Percentiles rank a stretch among this genome's conserved stretches.
Evolutionary conservation across 2,797 vertebrate genomes (phyloP).

Genomic region (Avahi laniger): DNA sequence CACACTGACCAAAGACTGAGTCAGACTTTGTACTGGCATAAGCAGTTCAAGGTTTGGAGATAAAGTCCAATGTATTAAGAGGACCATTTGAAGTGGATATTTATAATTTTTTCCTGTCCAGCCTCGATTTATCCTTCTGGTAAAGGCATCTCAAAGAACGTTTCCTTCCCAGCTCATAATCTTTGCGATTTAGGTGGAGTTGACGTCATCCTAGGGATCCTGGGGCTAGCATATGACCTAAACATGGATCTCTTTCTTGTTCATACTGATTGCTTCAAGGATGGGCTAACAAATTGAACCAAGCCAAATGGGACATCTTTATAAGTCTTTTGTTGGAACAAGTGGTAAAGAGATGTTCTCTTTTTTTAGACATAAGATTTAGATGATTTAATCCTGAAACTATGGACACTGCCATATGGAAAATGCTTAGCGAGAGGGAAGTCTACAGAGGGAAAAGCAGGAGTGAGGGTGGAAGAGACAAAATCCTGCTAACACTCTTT

Average conservation of each 20-base stretch:
- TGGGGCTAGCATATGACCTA: neutral
- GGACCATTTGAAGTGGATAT: neutral
- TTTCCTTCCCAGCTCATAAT: neutral
- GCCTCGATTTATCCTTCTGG: neutral
- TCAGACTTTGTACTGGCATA: neutral
- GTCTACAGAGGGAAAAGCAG: neutral
- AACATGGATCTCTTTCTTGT: neutral
- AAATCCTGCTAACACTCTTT: neutral
- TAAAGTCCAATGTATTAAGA: neutral
- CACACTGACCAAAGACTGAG: neutral
- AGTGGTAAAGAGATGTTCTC: neutral
- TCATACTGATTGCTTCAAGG: neutral
- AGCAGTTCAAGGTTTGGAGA: neutral
- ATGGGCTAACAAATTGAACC: neutral
- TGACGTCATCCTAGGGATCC: too few species aligned
- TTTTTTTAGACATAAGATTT: neutral
- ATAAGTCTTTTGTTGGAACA: neutral
- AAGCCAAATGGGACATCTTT: neutral
- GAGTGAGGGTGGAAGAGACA: neutral
- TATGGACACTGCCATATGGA: neutral
- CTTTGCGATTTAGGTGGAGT: neutral
- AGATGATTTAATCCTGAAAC: neutral
- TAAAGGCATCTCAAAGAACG: neutral
- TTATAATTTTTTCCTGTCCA: neutral
- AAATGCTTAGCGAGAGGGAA: neutral